Base-by-base conservation (phyloP, 2,113 vertebrate genomes). In the Chinchilla lanigera region DNA sequence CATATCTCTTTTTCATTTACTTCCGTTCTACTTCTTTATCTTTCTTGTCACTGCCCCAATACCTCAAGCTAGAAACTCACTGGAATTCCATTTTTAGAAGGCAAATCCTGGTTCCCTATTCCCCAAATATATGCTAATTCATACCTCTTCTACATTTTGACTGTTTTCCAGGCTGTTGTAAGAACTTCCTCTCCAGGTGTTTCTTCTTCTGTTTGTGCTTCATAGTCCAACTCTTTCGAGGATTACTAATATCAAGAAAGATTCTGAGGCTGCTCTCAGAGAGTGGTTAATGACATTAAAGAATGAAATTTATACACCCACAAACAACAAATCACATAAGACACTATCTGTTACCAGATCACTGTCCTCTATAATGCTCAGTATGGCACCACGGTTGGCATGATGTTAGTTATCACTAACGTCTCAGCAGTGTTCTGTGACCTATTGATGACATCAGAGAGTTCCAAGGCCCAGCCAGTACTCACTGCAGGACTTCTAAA, bases 1-100 rank as follows among this genome's bases (percentile, higher is more conserved):
- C 22, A 19, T 6, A 10, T 7, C 2, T 12, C 28, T 9, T 10
- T 5, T 30, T 67, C 1, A 7, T 0, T 81, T 5, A 7, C 7
- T 38, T 60, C 26, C n/a, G 30, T 73, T 30, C 5, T 4, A 7
- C n/a, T n/a, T n/a, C 10, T 80, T 28, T 60, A 33, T 33, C 5
- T 44, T 8, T 33, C 19, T 71, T 19, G 22, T 19, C 17, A 22
- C 69, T n/a, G n/a, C n/a, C n/a, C n/a, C n/a, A n/a, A n/a, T n/a
- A n/a, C n/a, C n/a, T n/a, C n/a, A n/a, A n/a, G n/a, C 17, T 65
- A 58, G 28, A 26, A 86, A n/a, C 44, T 41, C 38, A 73, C 9
- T 73, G n/a, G 50, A 20, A n/a, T 7, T 38, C 41, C 1, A 35
- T 77, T 52, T 58, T 65, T 71, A 80, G 54, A n/a, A 78, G 13